Base-by-base conservation (phyloP, 2,797 vertebrate species). In the Trachurus trachurus region DNA sequence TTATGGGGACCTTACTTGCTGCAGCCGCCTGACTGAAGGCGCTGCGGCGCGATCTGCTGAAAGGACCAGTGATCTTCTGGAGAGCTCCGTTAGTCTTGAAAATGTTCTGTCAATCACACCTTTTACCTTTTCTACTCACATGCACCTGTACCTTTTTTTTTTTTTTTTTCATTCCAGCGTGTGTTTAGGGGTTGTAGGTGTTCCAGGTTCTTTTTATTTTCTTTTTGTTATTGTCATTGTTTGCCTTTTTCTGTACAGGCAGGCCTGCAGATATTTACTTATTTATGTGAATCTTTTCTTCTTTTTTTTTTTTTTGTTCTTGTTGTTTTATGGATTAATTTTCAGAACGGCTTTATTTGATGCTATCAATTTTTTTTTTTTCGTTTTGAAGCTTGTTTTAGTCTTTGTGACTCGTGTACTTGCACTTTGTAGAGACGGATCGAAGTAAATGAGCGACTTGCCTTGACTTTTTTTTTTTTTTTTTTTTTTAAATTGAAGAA, bases 161-260 rank as follows among this genome's bases (percentile, higher is more conserved):
- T 93, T 94, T 40, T 47, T 78, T 80, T 80, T 78, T 87, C 87
- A 93, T 94, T 93, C 91, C 93, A 87, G 84, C 37, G 42, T 80
- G 83, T 88, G 83, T 89, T 74, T 53, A 76, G 47, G 59, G 60
- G 9, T 83, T 60, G 59, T 78, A 59, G 71, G 39, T 73, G 62
- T 85, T 75, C 73, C 52, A 67, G 40, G 21, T 71, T 85, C 9
- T 67, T 83, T 77, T 83, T 11, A 9, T 81, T 83, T 26, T 26
- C 26, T 34, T 34, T 34, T 63, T 63, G 58, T 76, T 84, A 31
- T 81, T 2, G 31, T 71, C 60, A 31, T 81, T 70, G 39, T 92
- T 91, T 88, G 84, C 87, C 88, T 92, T 92, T 87, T 89, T 94
- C 88, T 94, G 88, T 94, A 93, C 95, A 96, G 95, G 95, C 95